Evolutionary conservation across 2,888 invertebrate genomes (phyloP), one percentile per base, ranked within the genome.

Genomic region (Eupithecia insigniata): DNA sequence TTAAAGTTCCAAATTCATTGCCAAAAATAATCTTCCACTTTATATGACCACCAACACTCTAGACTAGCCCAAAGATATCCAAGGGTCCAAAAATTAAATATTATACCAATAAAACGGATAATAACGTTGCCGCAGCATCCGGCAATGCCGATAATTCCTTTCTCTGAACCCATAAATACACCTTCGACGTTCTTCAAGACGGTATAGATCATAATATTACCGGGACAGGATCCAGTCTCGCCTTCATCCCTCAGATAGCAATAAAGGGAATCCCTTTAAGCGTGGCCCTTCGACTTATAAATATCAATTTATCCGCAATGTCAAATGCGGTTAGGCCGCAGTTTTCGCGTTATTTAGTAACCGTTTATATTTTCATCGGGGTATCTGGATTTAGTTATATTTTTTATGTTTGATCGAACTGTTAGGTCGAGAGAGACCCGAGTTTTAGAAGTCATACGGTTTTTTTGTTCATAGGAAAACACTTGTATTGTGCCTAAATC

Each of bases 91-190:
- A 39, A 94, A 93, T 94, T 94, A 93, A 94, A 94, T 94, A 94
- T 93, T 92, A 93, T 93, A 92, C 93, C 93, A 94, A 94, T 94
- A 94, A 94, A 93, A 92, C 88, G 89, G 90, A 93, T 92, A 89
- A 90, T 92, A 93, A 93, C 90, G 90, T 90, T 89, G 89, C 91
- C 92, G 88, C 81, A 79, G 84, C 90, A 90, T 93, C 93, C 93
- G 92, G 87, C 84, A 84, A 81, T 84, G 76, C 84, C 90, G 93
- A 93, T 93, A 93, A 92, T 93, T 93, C 91, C 89, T 86, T 84
- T 76, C 87, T 86, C 84, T 83, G 87, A 84, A 80, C 85, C 89
- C 90, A 93, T 93, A 93, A 94, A 93, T 94, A 92, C 90, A 91
- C 91, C 91, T 91, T 92, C 92, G 94, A 91, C 93, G 84, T 90